phyloP scores from a whole-genome alignment of 1,140 invertebrate species.

The Apolygus lucorum region DNA sequence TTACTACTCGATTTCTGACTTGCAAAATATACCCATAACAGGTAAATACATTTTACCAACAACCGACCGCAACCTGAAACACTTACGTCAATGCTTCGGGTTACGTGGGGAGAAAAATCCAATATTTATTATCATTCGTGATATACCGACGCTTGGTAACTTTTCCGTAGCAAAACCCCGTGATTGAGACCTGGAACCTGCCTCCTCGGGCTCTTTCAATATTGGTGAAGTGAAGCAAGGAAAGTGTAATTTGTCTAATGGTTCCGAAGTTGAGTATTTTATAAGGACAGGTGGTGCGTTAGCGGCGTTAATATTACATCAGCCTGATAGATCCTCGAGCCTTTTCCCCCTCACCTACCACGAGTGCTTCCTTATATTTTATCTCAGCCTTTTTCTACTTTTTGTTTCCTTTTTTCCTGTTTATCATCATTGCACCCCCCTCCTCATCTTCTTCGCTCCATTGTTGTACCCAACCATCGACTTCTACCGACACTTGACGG shows the following conservation, averaged over 20 bases:
- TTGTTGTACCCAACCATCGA: neutral
- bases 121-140: too few species aligned
- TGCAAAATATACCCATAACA: too few species aligned
- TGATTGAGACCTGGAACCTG: too few species aligned
- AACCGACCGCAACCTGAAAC: too few species aligned
- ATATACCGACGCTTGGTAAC: too few species aligned
- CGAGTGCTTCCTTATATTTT: neutral
- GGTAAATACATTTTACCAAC: too few species aligned
- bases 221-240: too few species aligned
- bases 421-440: conserved; percentile 6
- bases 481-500: neutral
- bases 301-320: conserved; percentile 10
- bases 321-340: conserved; percentile 8
- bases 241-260: conserved; percentile 12
- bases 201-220: too few species aligned
- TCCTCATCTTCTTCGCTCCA: neutral
- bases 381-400: neutral
- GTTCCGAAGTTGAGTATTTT: conserved; percentile 11
- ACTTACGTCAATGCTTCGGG: too few species aligned
- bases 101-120: too few species aligned
- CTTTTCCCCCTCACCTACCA: neutral
- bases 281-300: conserved; percentile 10
- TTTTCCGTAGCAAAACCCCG: too few species aligned
- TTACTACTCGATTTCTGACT: too few species aligned
- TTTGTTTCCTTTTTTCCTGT: neutral